phyloP scores from a whole-genome alignment of 2,888 invertebrate species.

The Eupithecia inturbata region DNA sequence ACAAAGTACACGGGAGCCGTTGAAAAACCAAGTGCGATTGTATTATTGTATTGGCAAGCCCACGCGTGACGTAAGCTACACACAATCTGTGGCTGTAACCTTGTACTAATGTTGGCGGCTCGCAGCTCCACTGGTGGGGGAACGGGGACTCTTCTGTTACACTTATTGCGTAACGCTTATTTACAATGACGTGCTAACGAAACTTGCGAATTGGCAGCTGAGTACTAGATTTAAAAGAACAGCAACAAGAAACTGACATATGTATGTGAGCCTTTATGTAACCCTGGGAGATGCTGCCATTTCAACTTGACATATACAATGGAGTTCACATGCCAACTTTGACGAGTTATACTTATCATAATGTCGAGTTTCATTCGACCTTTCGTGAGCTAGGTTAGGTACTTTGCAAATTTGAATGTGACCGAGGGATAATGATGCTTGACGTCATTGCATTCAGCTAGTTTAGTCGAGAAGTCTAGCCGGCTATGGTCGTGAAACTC shows the following conservation, averaged over 20 bases:
- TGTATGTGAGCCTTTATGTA: background rate
- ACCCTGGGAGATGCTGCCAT: background rate
- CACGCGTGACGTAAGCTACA: constrained; percentile 52
- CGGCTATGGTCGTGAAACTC: constrained; percentile 4
- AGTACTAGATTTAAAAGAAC: background rate
- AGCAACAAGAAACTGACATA: background rate
- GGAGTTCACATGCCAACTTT: background rate
- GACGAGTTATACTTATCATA: background rate
- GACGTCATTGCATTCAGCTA: constrained; percentile 25
- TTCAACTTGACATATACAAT: constrained; percentile 1
- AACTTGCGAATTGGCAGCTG: constrained; percentile 10
- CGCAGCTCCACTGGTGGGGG: constrained; percentile 66
- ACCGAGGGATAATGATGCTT: constrained; percentile 13
- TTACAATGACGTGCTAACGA: constrained; percentile 46
- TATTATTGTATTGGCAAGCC: constrained; percentile 60
- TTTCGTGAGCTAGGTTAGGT: constrained; percentile 29
- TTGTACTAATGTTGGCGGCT: constrained; percentile 70
- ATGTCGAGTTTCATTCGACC: constrained; percentile 33
- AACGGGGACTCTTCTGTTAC: constrained; percentile 65
- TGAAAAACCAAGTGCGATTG: constrained; percentile 47
- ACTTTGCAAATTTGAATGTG: constrained; percentile 10
- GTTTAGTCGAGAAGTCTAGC: constrained; percentile 10
- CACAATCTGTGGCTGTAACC: constrained; percentile 60
- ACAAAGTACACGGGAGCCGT: constrained; percentile 27
- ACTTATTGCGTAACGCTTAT: constrained; percentile 69